phyloP scores from a whole-genome alignment of 30 jellyfish, hydroid and myxozoan species.

The Hydra vulgaris region DNA sequence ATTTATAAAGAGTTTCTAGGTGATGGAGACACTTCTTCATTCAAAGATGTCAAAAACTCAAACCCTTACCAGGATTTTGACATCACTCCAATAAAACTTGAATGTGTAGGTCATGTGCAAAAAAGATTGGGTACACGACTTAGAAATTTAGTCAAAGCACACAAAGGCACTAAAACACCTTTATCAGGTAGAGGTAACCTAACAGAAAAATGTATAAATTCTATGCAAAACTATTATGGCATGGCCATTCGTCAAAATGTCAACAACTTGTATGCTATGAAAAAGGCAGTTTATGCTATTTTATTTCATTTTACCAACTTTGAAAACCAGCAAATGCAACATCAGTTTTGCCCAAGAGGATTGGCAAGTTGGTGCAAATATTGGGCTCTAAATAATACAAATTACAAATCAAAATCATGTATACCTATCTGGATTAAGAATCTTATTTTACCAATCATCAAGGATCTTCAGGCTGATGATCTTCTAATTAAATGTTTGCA shows the following conservation, averaged over 20 bases:
- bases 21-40: constrained; percentile 19
- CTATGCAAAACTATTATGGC: constrained; percentile 15
- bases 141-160: constrained; percentile 6
- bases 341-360: constrained; percentile 32
- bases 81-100: constrained; percentile 12
- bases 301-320: constrained; percentile 33
- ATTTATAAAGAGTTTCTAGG: constrained; percentile 13
- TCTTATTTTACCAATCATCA: constrained; percentile 10
- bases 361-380: constrained; percentile 27
- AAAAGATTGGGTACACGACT: constrained; percentile 34
- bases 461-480: constrained; percentile 12
- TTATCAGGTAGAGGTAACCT: constrained; percentile 40
- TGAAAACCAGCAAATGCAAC: constrained; percentile 17
- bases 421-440: constrained; percentile 32
- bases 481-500: constrained; percentile 20
- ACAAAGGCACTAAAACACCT: constrained; percentile 20
- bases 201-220: constrained; percentile 21
- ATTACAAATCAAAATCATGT: neutral
- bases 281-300: constrained; percentile 35
- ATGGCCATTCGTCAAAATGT: constrained; percentile 30
- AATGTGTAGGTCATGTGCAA: constrained; percentile 41
- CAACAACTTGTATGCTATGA: constrained; percentile 29
- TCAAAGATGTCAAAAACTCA: constrained; percentile 10
- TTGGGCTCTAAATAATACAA: neutral
- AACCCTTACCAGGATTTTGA: constrained; percentile 21